A percentile compares a stretch with the other conserved stretches of the same genome.
Evolutionary conservation across 2,797 vertebrate genomes (phyloP).

Genomic region (Acrocephalus scirpaceus): DNA sequence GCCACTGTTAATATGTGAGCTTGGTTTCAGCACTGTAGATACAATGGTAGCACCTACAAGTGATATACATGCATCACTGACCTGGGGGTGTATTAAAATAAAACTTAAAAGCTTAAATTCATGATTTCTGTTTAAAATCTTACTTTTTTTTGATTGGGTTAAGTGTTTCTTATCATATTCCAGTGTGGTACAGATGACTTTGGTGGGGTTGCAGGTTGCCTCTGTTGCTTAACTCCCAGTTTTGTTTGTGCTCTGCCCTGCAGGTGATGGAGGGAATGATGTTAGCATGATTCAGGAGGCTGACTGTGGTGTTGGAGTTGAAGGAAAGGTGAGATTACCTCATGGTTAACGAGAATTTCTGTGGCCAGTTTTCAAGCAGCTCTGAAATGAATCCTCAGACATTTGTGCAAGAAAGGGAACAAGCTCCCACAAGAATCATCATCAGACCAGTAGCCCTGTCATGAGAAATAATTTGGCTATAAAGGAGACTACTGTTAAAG

Average conservation of each 20-base stretch:
- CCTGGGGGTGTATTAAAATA: not conserved
- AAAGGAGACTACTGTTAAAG: not conserved
- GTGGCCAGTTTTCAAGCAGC: not conserved
- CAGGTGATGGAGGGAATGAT: slow-evolving; percentile 98
- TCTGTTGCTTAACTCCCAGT: not conserved
- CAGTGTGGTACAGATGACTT: not conserved
- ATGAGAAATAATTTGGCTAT: not conserved
- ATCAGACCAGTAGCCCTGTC: not conserved
- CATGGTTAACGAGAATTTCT: not conserved
- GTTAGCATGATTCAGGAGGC: slow-evolving; percentile 99
- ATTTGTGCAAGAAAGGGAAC: not conserved
- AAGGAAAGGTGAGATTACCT: slow-evolving; percentile 91
- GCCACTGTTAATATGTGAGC: not conserved
- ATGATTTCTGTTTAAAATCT: not conserved
- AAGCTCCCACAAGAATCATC: not conserved
- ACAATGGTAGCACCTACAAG: not conserved
- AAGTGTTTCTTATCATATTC: not conserved
- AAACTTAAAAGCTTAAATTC: not conserved
- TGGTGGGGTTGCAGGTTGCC: not conserved
- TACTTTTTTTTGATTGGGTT: not conserved
- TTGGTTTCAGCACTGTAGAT: not conserved
- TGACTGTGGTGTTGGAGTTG: slow-evolving; percentile 97
- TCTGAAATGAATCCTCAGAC: not conserved
- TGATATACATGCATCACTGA: not conserved
- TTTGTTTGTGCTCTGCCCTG: slow-evolving; percentile 10